Conservation (phyloP, 2,797 vertebrate species). For the Hemibagrus guttatus region DNA sequence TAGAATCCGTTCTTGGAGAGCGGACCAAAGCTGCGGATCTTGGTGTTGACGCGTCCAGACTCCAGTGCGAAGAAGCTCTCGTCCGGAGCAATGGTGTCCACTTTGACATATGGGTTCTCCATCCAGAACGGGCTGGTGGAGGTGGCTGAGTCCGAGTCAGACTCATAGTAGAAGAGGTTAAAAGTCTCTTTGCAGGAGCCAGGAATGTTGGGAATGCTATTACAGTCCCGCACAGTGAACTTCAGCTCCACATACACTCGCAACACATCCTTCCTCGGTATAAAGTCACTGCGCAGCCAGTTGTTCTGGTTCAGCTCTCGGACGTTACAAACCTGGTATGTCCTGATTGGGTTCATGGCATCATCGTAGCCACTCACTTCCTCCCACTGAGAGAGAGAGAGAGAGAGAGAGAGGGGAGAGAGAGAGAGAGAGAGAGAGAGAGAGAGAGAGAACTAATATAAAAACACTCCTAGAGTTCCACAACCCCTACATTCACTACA, state of each 20-base stretch:
- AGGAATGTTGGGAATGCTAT: constrained; percentile 96
- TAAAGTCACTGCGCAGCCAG: constrained; percentile 96
- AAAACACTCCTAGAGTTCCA: background rate
- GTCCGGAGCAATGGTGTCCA: constrained; percentile 97
- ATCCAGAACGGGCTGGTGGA: constrained; percentile 96
- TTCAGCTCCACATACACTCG: constrained; percentile 96
- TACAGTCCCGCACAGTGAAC: constrained; percentile 96
- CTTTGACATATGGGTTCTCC: constrained; percentile 98
- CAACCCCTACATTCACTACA: background rate
- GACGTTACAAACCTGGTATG: constrained; percentile 97
- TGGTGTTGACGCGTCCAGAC: constrained; percentile 89
- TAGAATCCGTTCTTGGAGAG: constrained; percentile 96
- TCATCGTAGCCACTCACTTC: constrained; percentile 97
- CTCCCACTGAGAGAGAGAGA: constrained; percentile 83
- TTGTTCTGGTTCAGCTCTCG: constrained; percentile 92
- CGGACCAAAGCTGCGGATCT: constrained; percentile 94
- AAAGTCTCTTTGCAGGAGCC: constrained; percentile 99
- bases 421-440: background rate
- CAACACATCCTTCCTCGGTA: constrained; percentile 88
- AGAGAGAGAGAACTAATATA: background rate
- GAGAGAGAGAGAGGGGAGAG: background rate
- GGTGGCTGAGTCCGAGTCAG: constrained; percentile 91
- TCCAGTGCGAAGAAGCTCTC: constrained; percentile 94
- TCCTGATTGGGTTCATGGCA: constrained; percentile 95
- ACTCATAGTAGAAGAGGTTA: constrained; percentile 98